Percentiles rank a stretch among this genome's conserved stretches.
Conservation (phyloP, 2,113 vertebrate species). For the Syrrhaptes paradoxus region DNA sequence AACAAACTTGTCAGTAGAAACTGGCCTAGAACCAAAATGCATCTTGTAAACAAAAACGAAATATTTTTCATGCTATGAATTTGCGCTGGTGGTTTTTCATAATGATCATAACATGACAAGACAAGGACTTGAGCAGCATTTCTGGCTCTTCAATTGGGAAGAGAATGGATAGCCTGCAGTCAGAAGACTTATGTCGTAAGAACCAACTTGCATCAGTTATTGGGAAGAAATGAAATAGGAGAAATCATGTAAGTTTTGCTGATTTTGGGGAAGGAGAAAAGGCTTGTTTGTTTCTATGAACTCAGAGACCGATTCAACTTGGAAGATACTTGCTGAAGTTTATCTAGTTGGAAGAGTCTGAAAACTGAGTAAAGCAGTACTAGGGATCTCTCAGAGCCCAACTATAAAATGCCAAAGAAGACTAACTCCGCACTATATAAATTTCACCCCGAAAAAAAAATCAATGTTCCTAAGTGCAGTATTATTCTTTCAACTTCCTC, state of each 20-base stretch:
- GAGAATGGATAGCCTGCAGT: neutral
- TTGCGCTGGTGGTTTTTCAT: neutral
- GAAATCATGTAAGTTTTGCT: neutral
- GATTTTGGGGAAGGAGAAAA: neutral
- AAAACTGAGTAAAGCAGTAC: neutral
- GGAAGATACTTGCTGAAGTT: neutral
- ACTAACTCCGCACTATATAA: neutral
- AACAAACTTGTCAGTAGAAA: constrained; percentile 19
- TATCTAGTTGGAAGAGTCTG: neutral
- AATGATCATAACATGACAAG: neutral
- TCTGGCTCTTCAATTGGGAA: neutral
- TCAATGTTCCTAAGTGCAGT: neutral
- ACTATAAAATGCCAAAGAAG: neutral
- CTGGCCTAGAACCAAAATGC: neutral
- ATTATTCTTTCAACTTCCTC: neutral
- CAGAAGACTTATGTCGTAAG: neutral
- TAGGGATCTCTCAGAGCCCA: neutral
- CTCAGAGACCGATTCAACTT: neutral
- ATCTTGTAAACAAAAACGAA: neutral
- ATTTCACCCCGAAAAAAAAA: neutral
- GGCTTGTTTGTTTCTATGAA: neutral
- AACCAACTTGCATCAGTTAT: neutral
- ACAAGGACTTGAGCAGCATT: neutral
- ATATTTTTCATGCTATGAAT: neutral
- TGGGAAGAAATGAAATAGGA: neutral